These are phyloP conservation scores for Carpatolechia fugitivella DNA, from an alignment of 2,888 invertebrate species.

Conservation along the genomic window DNA sequence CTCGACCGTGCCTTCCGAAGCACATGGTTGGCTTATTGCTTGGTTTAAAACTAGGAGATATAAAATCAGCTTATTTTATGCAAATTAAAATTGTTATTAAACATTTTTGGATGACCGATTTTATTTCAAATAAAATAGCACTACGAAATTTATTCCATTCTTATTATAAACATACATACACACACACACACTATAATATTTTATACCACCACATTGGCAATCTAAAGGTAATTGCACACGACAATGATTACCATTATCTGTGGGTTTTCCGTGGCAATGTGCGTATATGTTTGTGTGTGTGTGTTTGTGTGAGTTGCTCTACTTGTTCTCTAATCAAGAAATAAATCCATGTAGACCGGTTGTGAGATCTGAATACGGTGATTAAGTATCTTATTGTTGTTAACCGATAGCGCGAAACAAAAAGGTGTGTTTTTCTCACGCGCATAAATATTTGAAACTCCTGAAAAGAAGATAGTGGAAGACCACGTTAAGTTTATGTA, in stretches of 20 bases:
- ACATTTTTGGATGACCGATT: too few relatives aligned
- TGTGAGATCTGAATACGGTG: not conserved
- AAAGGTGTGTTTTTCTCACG: too few relatives aligned
- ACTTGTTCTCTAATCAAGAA: slow-evolving; percentile 14
- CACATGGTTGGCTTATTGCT: too few relatives aligned
- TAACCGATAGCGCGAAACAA: not conserved
- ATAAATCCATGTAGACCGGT: slow-evolving; percentile 3
- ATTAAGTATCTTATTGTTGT: not conserved
- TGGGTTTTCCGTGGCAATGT: not conserved
- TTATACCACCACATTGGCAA: not conserved
- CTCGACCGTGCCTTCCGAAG: too few relatives aligned
- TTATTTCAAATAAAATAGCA: too few relatives aligned
- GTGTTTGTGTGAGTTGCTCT: not conserved
- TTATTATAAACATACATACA: not conserved
- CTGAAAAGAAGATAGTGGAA: too few relatives aligned
- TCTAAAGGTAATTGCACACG: slow-evolving; percentile 24
- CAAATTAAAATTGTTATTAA: too few relatives aligned
- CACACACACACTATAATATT: not conserved
- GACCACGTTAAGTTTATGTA: too few relatives aligned
- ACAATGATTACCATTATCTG: slow-evolving; percentile 17
- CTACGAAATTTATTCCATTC: too few relatives aligned
- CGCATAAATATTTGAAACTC: too few relatives aligned
- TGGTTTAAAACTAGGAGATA: too few relatives aligned
- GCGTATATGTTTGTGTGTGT: not conserved
- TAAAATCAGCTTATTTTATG: too few relatives aligned